phyloP scores from a whole-genome alignment of 2,113 vertebrate species.

The Calyptomena viridis region DNA sequence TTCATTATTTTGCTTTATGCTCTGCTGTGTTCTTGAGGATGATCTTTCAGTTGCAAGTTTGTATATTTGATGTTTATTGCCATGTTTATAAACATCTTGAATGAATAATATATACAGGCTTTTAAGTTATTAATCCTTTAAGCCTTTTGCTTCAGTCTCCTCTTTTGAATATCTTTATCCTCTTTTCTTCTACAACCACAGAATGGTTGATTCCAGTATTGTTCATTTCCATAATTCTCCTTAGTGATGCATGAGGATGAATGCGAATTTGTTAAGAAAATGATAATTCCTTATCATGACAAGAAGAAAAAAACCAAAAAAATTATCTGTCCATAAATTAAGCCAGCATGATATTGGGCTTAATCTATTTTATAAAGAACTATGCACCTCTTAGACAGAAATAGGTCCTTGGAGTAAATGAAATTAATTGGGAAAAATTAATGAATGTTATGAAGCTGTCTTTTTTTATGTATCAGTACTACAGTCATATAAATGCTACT shows the following conservation, averaged over 20 bases:
- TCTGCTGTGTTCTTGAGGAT: not conserved
- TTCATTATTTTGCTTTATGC: not conserved
- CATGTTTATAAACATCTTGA: not conserved
- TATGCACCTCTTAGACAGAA: not conserved
- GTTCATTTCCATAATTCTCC: not conserved
- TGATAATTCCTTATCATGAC: not conserved
- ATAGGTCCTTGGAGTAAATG: conserved; percentile 18
- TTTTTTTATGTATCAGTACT: not conserved
- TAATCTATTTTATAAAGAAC: conserved; percentile 12
- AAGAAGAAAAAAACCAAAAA: not conserved
- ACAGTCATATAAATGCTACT: not conserved
- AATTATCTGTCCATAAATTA: conserved; percentile 45
- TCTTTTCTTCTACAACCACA: not conserved
- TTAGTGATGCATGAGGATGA: not conserved
- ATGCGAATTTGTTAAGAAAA: conserved; percentile 6
- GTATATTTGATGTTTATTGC: not conserved
- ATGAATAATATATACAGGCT: not conserved
- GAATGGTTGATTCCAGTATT: not conserved
- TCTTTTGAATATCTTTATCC: not conserved
- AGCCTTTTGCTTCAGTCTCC: not conserved
- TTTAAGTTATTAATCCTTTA: not conserved
- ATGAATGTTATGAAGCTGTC: conserved; percentile 7
- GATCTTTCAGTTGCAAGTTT: not conserved
- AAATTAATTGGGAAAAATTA: conserved; percentile 32
- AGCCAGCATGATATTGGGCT: conserved; percentile 26